Evolutionary conservation across 2,797 vertebrate species (phyloP), one percentile per base, ranked within the genome.

Genomic region (Enteromius mattozi): DNA sequence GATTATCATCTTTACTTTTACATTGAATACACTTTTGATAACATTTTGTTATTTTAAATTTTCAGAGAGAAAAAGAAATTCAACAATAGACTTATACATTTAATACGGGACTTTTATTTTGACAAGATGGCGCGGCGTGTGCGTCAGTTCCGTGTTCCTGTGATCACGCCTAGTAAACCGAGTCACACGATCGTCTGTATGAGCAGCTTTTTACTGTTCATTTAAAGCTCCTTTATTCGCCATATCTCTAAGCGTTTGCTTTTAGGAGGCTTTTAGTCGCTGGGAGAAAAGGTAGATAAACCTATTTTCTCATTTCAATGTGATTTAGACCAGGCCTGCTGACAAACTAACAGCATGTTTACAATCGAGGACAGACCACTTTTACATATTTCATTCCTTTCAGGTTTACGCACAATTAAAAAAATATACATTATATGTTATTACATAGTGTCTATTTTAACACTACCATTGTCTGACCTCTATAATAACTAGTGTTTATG

Each of bases 91-190:
- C 1, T 56, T 4, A 3, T 4, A 59, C 9, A 2, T 30, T 3
- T 3, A 33, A 33, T 17, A 1, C 2, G 13, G 3, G 72, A 77
- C 82, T 69, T 83, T 83, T 83, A 78, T 70, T 83, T 78, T 83
- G 82, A 78, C 74, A 59, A 3, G 63, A n/a, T 1, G 37, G 4
- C 45, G 4, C 40, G 56, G 17, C 0, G 56, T 51, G 40, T 30
- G n/a, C 33, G n/a, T 33, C n/a, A 21, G 71, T 6, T 19, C 27
- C 49, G 49, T 27, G 74, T 59, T 69, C 74, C 74, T 59, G 74
- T 78, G 49, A 6, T 59, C 82, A 83, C 74, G 65, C 70, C 59
- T 16, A 77, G 61, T 9, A 30, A 66, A 49, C 42, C 16, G 16
- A 45, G 72, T 56, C 81, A 77, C 72, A 83, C 63, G 74, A 70